A percentile compares a stretch with the other conserved stretches of the same genome.
phyloP scores from a whole-genome alignment of 92 coral and sea anemone species.

The Meandrina meandrites region DNA sequence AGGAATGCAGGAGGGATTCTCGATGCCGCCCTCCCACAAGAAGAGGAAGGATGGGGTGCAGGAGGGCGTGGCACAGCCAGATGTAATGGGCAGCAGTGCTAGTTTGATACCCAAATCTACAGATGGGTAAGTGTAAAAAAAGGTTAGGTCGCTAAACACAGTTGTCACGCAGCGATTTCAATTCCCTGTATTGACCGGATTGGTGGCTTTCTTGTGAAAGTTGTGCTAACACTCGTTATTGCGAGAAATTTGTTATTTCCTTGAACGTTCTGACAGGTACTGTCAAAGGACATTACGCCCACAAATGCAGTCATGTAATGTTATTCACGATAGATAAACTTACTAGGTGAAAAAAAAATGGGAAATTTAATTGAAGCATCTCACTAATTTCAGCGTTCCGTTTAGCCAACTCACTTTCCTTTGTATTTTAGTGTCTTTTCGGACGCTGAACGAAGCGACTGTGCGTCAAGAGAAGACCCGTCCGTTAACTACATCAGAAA shows the following conservation, averaged over 20 bases:
- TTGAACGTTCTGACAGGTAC: too few species aligned
- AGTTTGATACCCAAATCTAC: slow-evolving; percentile 45
- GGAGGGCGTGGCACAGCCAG: slow-evolving; percentile 54
- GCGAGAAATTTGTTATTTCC: too few species aligned
- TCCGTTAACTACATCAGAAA: slow-evolving; percentile 72
- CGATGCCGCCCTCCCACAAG: slow-evolving; percentile 75
- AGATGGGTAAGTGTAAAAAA: slow-evolving; percentile 49
- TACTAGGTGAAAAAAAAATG: too few species aligned
- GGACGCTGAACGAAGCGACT: slow-evolving; percentile 58
- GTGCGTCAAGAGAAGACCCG: slow-evolving; percentile 48
- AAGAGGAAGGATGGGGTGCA: slow-evolving; percentile 79
- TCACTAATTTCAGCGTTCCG: too few species aligned
- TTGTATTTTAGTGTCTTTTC: slow-evolving; percentile 36
- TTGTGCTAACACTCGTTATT: too few species aligned
- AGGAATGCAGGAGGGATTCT: slow-evolving; percentile 85
- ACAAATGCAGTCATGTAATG: too few species aligned
- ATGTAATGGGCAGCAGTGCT: slow-evolving; percentile 58
- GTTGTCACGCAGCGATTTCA: background rate
- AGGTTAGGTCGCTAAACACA: background rate
- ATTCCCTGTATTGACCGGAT: background rate
- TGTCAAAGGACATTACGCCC: too few species aligned
- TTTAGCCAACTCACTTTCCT: background rate
- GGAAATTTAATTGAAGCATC: too few species aligned
- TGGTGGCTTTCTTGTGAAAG: background rate
- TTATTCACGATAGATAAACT: too few species aligned